phyloP scores from a whole-genome alignment of 2,113 vertebrate species.

The Reinhardtius hippoglossoides region DNA sequence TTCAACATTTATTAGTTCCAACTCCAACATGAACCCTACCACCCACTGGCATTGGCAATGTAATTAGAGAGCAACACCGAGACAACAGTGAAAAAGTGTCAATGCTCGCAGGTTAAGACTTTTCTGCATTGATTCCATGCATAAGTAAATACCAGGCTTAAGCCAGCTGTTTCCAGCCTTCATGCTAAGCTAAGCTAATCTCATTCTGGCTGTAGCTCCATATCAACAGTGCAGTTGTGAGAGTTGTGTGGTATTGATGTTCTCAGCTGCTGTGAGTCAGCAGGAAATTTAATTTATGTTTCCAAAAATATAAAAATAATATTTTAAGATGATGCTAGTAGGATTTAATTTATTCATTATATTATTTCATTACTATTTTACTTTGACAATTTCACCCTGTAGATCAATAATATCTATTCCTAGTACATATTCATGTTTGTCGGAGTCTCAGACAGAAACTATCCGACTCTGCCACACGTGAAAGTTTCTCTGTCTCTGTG shows the following conservation, averaged over 20 bases:
- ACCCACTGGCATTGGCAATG: too few species aligned
- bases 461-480: slow-evolving; percentile 28
- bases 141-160: neutral
- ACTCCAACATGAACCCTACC: neutral
- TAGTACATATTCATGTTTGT: slow-evolving; percentile 12
- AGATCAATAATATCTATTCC: neutral
- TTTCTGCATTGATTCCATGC: neutral
- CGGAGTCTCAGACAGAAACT: slow-evolving; percentile 29
- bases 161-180: neutral
- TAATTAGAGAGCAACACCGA: too few species aligned
- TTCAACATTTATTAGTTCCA: neutral
- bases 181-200: neutral
- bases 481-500: slow-evolving; percentile 13
- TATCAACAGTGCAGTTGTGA: neutral
- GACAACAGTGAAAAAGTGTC: too few species aligned
- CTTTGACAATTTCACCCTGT: slow-evolving; percentile 1
- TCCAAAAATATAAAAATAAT: neutral
- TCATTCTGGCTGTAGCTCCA: neutral
- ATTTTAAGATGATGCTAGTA: neutral
- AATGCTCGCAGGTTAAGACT: too few species aligned
- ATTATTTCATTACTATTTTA: neutral
- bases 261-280: neutral
- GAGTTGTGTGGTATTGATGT: neutral
- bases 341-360: neutral
- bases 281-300: neutral